Evolutionary conservation across 1,140 invertebrate genomes (phyloP), one percentile per base, ranked within the genome.

Genomic region (Chionoecetes opilio): DNA sequence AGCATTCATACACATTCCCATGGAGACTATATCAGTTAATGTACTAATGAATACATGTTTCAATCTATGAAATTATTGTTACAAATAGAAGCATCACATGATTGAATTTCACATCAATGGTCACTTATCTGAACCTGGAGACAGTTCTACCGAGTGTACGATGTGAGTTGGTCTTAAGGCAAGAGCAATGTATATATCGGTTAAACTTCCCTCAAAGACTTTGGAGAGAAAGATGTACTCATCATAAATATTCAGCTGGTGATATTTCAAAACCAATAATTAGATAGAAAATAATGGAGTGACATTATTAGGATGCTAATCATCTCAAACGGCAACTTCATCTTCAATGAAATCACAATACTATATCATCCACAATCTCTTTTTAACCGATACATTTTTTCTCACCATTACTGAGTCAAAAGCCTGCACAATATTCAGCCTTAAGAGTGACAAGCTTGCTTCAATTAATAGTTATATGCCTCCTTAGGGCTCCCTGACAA

Each of bases 401-500:
- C 63, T 75, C 63, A 75, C 26, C 21, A 75, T 21, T 75, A 75
- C 63, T 75, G 63, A n/a, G 1, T 2, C 0, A 75, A 75, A 75
- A 75, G n/a, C n/a, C 26, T 75, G 63, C 63, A n/a, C 21, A 75
- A 75, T n/a, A 17, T 75, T 75, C 0, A 75, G 63, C 63, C 63
- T 26, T 21, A 75, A 75, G n/a, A n/a, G 26, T 75, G 63, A 75
- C 26, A 5, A 75, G 63, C 63, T 75, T 75, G 63, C 63, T 75
- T 75, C n/a, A 21, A 0, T n/a, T 75, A 75, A n/a, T 21, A n/a
- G n/a, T 75, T 75, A n/a, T n/a, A 75, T n/a, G 63, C 63, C n/a
- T n/a, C n/a, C n/a, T n/a, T 26, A n/a, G 63, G 63, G 63, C 63
- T 75, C 63, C 87, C 37, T 89, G 37, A 38, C 87, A 89, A 38